Evolutionary conservation across 2,113 vertebrate species (phyloP), one percentile per base, ranked within the genome.

Genomic region (Struthio camelus): DNA sequence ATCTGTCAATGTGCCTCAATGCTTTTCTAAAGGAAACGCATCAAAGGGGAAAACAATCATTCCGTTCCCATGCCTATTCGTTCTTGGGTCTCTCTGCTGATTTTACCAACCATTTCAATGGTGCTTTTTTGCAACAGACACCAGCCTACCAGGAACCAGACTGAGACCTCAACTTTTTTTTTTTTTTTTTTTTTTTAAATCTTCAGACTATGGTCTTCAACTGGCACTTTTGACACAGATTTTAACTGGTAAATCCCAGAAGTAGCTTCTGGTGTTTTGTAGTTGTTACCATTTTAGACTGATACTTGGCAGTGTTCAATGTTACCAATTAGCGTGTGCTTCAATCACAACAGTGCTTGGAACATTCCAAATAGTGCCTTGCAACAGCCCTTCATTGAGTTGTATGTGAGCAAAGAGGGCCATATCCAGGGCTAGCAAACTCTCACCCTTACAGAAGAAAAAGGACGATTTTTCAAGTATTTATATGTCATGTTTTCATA

Each of bases 261-360:
- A 70, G 28, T 65, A 76, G 11, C 13, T 80, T 36, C 16, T 4
- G 62, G 24, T 59, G n/a, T 75, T 80, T 27, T 32, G 0, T 24
- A 94, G 44, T 32, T 93, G 95, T 71, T 65, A 89, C 40, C 40
- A 51, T 94, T 83, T 94, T 70, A 94, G 59, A 46, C 20, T 42
- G 53, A 66, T 65, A 75, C 38, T 82, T 85, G 32, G 42, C 66
- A 65, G 38, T 69, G 30, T 34, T 82, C 44, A 83, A 50, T 20
- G 73, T n/a, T 30, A 76, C 51, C 38, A 79, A 44, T 40, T 53
- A 86, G 40, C 1, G 9, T 48, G 51, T 2, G 3, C 30, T 83
- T 53, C 32, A 91, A 70, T 40, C 54, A 79, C 77, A 96, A 73
- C 11, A 69, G 27, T 34, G 72, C 44, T 61, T 70, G 67, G 76